phyloP scores from a whole-genome alignment of 2,797 vertebrate genomes.

The Tragopan temminckii region DNA sequence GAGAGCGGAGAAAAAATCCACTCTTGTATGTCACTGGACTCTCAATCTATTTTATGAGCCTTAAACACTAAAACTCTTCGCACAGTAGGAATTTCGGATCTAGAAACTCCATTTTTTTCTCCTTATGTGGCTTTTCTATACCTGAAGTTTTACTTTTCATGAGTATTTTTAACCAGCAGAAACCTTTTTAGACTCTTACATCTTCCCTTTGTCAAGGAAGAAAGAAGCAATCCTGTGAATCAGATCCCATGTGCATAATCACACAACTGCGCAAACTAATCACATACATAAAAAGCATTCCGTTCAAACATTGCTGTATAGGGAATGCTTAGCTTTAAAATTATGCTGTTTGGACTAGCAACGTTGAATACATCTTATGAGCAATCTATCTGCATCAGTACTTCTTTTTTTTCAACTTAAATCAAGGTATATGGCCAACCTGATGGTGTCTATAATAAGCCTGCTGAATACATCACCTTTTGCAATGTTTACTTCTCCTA shows the following conservation, averaged over 20 bases:
- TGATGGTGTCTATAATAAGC: background rate
- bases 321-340: conserved; percentile 62
- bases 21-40: background rate
- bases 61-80: conserved; percentile 54
- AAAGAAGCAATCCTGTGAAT: conserved; percentile 54
- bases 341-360: conserved; percentile 68
- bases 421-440: background rate
- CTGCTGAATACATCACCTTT: background rate
- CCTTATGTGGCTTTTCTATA: conserved; percentile 17
- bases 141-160: conserved; percentile 27
- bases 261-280: conserved; percentile 27
- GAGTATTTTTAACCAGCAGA: conserved; percentile 43
- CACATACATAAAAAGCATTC: conserved; percentile 57
- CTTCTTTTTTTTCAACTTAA: conserved; percentile 8
- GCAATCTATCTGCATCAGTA: conserved; percentile 23
- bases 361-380: conserved; percentile 33
- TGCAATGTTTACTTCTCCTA: background rate
- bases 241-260: conserved; percentile 69
- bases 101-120: background rate
- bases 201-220: conserved; percentile 39
- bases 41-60: conserved; percentile 64
- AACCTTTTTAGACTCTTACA: conserved; percentile 31
- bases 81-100: conserved; percentile 35
- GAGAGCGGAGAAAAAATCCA: background rate
- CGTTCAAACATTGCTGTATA: conserved; percentile 45